Evolutionary conservation across 1,140 invertebrate species (phyloP), one percentile per base, ranked within the genome.

Genomic region (Berghia stephanieae): DNA sequence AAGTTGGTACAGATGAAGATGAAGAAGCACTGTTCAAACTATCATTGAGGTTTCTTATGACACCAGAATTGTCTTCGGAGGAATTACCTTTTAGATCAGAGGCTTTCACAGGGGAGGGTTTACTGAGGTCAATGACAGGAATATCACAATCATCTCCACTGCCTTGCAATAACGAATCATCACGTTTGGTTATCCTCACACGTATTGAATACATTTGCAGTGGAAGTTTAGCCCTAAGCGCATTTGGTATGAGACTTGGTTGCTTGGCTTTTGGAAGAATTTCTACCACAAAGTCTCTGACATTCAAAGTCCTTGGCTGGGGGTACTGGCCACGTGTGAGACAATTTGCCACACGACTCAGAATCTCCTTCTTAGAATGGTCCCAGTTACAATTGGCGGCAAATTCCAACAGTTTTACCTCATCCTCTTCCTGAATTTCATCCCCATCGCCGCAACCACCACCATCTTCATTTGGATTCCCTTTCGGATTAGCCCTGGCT

Each of bases 371-470:
- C 67, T 84, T 82, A 55, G 77, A 66, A 18, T 71, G 75, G 10
- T 85, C 85, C 84, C 86, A 88, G 24, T 84, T 82, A 75, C 86
- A 87, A 55, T 88, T 87, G 13, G 85, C 84, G 34, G 82, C 82
- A 43, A 88, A 84, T 79, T 88, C 86, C 24, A 88, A 66, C 34
- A 88, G 80, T 74, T 84, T 83, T 27, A 84, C 81, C 72, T 85
- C 82, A 73, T 83, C 75, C 16, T 79, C 80, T 46, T 81, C 57
- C 24, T 71, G 69, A 10, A 79, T 55, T 18, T 72, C 70, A 24
- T 70, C 60, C 8, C 6, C n/a, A 38, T 70, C 44, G 4, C 78
- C 74, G 13, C 74, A 60, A 10, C 76, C 79, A 49, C 80, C 78
- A 3, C 79, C 71, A 31, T 78, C 60, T 38, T 77, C 63, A 8